Percentiles rank a stretch among this genome's conserved stretches.
phyloP scores from a whole-genome alignment of 2,888 invertebrate genomes.

The Chironomus tentans region DNA sequence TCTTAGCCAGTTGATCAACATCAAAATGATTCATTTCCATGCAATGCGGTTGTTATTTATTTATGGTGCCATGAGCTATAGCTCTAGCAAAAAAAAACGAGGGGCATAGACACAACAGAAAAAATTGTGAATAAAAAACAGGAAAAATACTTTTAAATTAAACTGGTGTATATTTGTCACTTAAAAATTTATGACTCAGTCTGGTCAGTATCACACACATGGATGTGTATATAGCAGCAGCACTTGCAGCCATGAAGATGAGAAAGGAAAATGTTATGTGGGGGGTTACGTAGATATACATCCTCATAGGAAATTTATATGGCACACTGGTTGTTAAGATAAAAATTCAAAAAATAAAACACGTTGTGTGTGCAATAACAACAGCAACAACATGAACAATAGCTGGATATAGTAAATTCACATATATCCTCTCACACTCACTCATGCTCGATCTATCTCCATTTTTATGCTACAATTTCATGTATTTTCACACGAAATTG shows the following conservation, averaged over 20 bases:
- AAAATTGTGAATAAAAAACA: not conserved
- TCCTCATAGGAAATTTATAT: conserved; percentile 23
- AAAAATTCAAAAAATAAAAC: conserved; percentile 6
- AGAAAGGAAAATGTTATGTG: too few relatives aligned
- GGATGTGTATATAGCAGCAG: not conserved
- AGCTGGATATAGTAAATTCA: not conserved
- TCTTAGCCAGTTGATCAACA: conserved; percentile 9
- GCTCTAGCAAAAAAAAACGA: not conserved
- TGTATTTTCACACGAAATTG: not conserved
- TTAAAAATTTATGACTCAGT: conserved; percentile 18
- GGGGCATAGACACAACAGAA: not conserved
- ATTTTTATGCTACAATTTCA: not conserved
- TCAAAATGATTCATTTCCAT: conserved; percentile 18
- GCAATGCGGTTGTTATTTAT: conserved; percentile 12
- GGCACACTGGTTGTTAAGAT: conserved; percentile 10
- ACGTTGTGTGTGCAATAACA: too few relatives aligned
- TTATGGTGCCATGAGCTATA: not conserved
- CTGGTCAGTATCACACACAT: conserved; percentile 18
- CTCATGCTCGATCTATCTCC: not conserved
- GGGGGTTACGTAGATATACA: not conserved
- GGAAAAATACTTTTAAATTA: conserved; percentile 24
- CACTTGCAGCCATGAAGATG: too few relatives aligned
- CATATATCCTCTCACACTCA: not conserved
- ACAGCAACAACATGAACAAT: too few relatives aligned
- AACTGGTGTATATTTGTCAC: conserved; percentile 27